Conservation (phyloP, 1,140 invertebrate species). For the Lysiphlebus fabarum region DNA sequence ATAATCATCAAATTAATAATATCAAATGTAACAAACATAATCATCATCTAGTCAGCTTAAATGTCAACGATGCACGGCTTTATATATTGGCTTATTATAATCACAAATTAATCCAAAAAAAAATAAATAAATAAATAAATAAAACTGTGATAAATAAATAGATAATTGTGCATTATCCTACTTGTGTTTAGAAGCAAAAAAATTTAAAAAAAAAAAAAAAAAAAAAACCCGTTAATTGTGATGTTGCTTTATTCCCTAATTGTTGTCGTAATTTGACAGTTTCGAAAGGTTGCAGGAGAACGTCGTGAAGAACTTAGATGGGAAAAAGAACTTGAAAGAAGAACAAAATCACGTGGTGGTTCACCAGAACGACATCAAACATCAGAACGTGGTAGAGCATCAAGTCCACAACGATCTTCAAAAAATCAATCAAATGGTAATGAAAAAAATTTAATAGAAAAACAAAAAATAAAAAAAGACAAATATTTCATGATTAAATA, state of each 20-base stretch:
- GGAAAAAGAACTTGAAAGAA: conserved; percentile 55
- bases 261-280: conserved; percentile 53
- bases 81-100: conserved; percentile 5
- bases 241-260: conserved; percentile 48
- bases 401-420: conserved; percentile 44
- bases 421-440: conserved; percentile 26
- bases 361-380: conserved; percentile 42
- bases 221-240: conserved; percentile 35
- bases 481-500: neutral
- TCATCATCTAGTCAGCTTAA: neutral
- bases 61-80: conserved; percentile 19
- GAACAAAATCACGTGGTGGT: conserved; percentile 51
- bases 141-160: conserved; percentile 13
- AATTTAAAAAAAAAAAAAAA: too few species aligned
- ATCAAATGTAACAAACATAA: too few species aligned
- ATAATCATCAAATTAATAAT: too few species aligned
- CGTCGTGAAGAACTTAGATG: conserved; percentile 52
- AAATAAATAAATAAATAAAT: neutral
- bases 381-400: conserved; percentile 29
- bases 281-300: conserved; percentile 59
- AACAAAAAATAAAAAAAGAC: neutral
- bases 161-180: conserved; percentile 13
- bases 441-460: neutral
- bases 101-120: conserved; percentile 4
- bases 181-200: conserved; percentile 22